Percentiles rank a stretch among this genome's conserved stretches.
Conservation (phyloP, 2,113 vertebrate species). For the Talpa occidentalis region DNA sequence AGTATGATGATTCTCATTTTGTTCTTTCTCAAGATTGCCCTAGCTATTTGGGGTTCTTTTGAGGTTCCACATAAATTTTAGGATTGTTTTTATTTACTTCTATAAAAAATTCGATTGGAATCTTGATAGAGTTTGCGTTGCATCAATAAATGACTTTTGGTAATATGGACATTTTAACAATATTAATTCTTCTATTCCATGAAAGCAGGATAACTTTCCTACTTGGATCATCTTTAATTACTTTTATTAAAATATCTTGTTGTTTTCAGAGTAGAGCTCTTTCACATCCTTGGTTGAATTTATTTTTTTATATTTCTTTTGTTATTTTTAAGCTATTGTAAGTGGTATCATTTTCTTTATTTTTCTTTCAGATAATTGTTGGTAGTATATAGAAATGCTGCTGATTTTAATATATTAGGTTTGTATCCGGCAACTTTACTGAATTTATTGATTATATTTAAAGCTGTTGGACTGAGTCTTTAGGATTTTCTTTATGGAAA, state of each 20-base stretch:
- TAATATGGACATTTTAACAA: background rate
- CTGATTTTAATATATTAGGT: background rate
- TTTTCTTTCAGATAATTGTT: background rate
- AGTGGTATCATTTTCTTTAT: background rate
- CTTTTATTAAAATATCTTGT: background rate
- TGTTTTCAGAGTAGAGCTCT: background rate
- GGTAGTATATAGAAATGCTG: background rate
- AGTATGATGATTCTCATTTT: background rate
- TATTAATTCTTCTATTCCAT: background rate
- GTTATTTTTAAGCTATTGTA: background rate
- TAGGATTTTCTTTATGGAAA: background rate
- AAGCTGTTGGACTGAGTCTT: background rate
- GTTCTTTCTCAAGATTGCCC: background rate
- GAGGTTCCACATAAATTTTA: background rate
- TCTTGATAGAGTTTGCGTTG: background rate
- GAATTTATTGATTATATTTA: background rate
- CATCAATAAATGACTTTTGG: background rate
- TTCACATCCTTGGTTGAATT: background rate
- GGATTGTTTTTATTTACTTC: background rate
- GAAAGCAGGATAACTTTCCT: background rate
- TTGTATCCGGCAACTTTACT: background rate
- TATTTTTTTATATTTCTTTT: background rate
- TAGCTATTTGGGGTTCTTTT: background rate
- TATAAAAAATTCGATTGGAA: background rate
- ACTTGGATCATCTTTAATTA: background rate